These are phyloP conservation scores for Sitophilus oryzae DNA, from an alignment of 1,140 invertebrate species.

Conservation along the genomic window DNA sequence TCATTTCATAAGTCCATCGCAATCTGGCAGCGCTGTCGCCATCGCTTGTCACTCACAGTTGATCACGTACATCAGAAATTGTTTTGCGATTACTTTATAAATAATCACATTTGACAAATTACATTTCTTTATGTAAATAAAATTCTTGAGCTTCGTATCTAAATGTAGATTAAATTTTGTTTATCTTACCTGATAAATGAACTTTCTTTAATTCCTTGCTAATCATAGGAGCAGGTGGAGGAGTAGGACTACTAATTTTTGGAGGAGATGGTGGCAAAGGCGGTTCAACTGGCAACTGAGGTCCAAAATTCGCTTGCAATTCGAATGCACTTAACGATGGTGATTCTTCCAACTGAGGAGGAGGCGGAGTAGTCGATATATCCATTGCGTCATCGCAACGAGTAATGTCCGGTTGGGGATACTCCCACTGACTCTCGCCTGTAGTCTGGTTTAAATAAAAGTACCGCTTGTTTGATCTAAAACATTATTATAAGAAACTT, in stretches of 20 bases:
- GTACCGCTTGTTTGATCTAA: conserved; percentile 63
- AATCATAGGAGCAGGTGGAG: conserved; percentile 41
- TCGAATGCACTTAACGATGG: neutral
- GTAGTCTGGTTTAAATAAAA: conserved; percentile 58
- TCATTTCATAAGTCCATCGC: too few species aligned
- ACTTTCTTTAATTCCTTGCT: conserved; percentile 12
- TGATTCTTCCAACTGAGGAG: conserved; percentile 10
- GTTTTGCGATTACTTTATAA: too few species aligned
- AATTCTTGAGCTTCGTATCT: too few species aligned
- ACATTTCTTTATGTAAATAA: too few species aligned
- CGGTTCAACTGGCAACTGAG: conserved; percentile 31
- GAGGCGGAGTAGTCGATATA: conserved; percentile 54
- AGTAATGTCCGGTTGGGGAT: conserved; percentile 52
- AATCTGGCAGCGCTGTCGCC: too few species aligned
- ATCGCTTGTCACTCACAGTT: too few species aligned
- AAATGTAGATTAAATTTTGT: neutral
- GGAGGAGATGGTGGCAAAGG: conserved; percentile 38
- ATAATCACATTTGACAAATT: too few species aligned
- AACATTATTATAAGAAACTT: conserved; percentile 39
- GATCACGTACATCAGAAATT: too few species aligned
- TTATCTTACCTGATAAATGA: conserved; percentile 9
- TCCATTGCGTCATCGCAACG: conserved; percentile 57
- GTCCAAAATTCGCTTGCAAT: conserved; percentile 10
- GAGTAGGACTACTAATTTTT: conserved; percentile 35
- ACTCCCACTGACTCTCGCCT: conserved; percentile 60